Base-by-base conservation (phyloP, 2,797 vertebrate genomes). In the Rachycentron canadum region DNA sequence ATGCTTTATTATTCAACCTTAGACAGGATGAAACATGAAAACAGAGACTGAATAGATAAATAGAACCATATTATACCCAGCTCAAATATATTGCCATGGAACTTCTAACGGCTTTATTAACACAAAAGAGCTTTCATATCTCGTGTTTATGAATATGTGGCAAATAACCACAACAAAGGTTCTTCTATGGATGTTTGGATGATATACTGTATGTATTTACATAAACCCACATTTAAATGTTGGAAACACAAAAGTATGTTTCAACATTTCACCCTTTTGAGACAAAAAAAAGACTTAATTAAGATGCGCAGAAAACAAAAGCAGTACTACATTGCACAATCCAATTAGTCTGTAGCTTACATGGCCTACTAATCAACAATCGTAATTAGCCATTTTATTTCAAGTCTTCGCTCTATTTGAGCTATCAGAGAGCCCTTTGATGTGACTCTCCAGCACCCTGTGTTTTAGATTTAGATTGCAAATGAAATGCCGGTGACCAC, bases 341-440 rank as follows among this genome's bases (percentile, higher is more conserved):
- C 88, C 88, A 92, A 91, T 93, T 91, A 91, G 82, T 79, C 84
- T 86, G 86, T 73, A 73, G 79, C 86, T 87, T 79, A 87, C 81
- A 82, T 60, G 80, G 86, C 78, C 84, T 69, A 64, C 82, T 89
- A 82, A 92, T 90, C 85, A 89, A 85, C 73, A 67, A 85, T 85
- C 25, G 50, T 91, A 92, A 93, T 92, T 89, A 94, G 86, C 79
- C 83, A 79, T 92, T 93, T 92, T 91, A 91, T 90, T 87, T 89
- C 80, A 86, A 89, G 89, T 83, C 86, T 89, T 84, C 90, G 81
- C 90, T 87, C 83, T 50, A 81, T 82, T 65, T 34, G 8, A 63
- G 82, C 78, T 86, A 88, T 92, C 84, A 88, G 89, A 91, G 76
- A 86, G 74, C 77, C 62, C 84, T 94, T 93, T 93, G 90, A 92